phyloP scores from a whole-genome alignment of 2,888 invertebrate genomes.

The Ormyrus rosae region DNA sequence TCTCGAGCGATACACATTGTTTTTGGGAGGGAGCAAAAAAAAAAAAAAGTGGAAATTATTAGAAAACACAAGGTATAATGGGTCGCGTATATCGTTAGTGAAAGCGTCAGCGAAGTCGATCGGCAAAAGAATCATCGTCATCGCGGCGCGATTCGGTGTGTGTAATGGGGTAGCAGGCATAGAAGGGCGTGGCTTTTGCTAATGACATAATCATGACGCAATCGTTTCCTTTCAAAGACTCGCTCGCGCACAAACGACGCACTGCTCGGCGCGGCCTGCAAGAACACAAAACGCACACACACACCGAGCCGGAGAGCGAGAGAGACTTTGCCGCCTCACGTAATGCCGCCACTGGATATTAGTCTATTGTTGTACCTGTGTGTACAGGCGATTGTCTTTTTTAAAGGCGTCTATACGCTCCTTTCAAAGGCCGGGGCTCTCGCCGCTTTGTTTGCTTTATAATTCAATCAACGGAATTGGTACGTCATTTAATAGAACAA shows the following conservation, averaged over 20 bases:
- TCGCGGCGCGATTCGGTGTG: slow-evolving; percentile 69
- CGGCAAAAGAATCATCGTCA: slow-evolving; percentile 61
- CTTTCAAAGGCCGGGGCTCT: slow-evolving; percentile 12
- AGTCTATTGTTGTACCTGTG: slow-evolving; percentile 24
- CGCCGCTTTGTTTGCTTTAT: slow-evolving; percentile 11
- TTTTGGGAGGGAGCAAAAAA: background rate
- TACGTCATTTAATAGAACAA: slow-evolving; percentile 38
- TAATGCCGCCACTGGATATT: slow-evolving; percentile 42
- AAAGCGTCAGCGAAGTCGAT: slow-evolving; percentile 2
- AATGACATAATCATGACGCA: slow-evolving; percentile 74
- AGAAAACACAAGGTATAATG: slow-evolving; percentile 2
- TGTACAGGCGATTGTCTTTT: slow-evolving; percentile 22
- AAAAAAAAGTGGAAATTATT: slow-evolving; percentile 3
- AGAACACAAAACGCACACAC: background rate
- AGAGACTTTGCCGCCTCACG: background rate
- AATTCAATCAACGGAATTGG: slow-evolving; percentile 43
- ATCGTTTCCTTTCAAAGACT: slow-evolving; percentile 68
- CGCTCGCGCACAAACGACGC: background rate
- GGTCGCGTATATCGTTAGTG: background rate
- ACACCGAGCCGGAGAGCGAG: background rate
- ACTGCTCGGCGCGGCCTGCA: background rate
- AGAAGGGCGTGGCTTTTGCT: slow-evolving; percentile 69
- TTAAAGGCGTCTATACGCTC: background rate
- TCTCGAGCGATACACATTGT: too few species aligned
- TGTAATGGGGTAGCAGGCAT: slow-evolving; percentile 64